Percentiles rank a stretch among this genome's conserved stretches.
These are phyloP conservation scores for Sinhomidia bicolor DNA, from an alignment of 2,888 invertebrate species.

Conservation along the genomic window DNA sequence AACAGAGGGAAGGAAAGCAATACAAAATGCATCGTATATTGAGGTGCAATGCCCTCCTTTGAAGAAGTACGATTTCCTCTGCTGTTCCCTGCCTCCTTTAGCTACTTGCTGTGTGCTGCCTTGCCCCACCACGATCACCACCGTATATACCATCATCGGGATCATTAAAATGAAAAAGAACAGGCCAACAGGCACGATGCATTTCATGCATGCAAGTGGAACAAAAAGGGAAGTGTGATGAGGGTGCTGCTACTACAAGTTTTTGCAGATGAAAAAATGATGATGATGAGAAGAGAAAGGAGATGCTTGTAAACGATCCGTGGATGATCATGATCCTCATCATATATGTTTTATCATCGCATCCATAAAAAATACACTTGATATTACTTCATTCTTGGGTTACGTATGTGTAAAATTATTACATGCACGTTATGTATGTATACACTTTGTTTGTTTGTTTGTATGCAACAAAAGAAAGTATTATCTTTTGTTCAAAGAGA, in stretches of 20 bases:
- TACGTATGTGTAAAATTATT: neutral
- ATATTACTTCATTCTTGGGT: neutral
- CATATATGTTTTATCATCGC: neutral
- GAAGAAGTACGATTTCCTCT: conserved; percentile 6
- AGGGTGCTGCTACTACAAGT: neutral
- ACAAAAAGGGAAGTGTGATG: neutral
- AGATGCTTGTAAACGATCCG: neutral
- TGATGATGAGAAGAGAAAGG: neutral
- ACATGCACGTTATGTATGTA: no score
- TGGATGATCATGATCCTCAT: neutral
- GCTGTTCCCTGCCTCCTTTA: neutral
- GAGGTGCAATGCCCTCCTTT: conserved; percentile 41
- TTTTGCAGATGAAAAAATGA: no score
- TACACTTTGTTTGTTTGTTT: neutral
- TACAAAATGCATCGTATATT: neutral
- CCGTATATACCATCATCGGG: neutral
- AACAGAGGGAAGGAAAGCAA: neutral
- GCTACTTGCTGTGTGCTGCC: neutral
- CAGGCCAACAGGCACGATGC: neutral
- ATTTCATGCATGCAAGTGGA: conserved; percentile 22
- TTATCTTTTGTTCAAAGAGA: conserved; percentile 14
- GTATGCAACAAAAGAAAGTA: neutral
- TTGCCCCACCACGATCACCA: conserved; percentile 1
- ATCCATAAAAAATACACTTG: neutral
- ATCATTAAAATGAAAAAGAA: conserved; percentile 17